A percentile compares a stretch with the other conserved stretches of the same genome.
Evolutionary conservation across 2,888 invertebrate species (phyloP).

Genomic region (Hedychridium roseum): DNA sequence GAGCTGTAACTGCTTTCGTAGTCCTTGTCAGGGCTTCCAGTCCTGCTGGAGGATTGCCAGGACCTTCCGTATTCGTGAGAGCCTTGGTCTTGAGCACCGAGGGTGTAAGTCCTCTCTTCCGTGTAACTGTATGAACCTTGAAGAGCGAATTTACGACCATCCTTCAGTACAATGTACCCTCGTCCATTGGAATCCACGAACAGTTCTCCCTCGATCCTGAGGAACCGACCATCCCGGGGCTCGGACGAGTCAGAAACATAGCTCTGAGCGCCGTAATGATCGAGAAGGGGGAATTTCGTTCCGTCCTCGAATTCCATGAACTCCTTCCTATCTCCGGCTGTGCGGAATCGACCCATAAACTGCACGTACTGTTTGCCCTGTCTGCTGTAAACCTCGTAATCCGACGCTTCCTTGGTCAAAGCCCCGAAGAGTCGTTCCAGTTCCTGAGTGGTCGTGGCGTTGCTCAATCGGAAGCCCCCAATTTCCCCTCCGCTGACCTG

Average conservation of each 20-base stretch:
- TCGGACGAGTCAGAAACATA: slow-evolving; percentile 24
- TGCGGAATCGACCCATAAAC: slow-evolving; percentile 46
- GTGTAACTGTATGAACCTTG: slow-evolving; percentile 45
- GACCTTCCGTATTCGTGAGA: slow-evolving; percentile 24
- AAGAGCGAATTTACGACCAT: slow-evolving; percentile 49
- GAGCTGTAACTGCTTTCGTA: slow-evolving; percentile 39
- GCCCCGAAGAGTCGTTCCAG: slow-evolving; percentile 40
- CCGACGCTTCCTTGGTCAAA: slow-evolving; percentile 37
- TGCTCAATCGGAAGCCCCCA: slow-evolving; percentile 35
- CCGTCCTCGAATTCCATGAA: slow-evolving; percentile 52
- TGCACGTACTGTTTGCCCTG: slow-evolving; percentile 45
- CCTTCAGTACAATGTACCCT: slow-evolving; percentile 46
- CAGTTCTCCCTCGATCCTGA: slow-evolving; percentile 45
- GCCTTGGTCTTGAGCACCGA: slow-evolving; percentile 22
- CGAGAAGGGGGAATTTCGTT: slow-evolving; percentile 45
- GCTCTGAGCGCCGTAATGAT: slow-evolving; percentile 41
- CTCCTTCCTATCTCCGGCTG: slow-evolving; percentile 39
- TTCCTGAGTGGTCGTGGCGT: slow-evolving; percentile 42
- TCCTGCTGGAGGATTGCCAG: slow-evolving; percentile 33
- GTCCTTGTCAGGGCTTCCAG: slow-evolving; percentile 22
- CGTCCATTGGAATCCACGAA: slow-evolving; percentile 42
- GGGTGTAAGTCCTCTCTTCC: slow-evolving; percentile 40
- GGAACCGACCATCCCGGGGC: slow-evolving; percentile 26
- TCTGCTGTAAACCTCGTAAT: slow-evolving; percentile 37
- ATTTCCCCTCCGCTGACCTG: slow-evolving; percentile 36